These are phyloP conservation scores for Lasioglossum oenotherae DNA, from an alignment of 2,888 invertebrate genomes.

Conservation along the genomic window DNA sequence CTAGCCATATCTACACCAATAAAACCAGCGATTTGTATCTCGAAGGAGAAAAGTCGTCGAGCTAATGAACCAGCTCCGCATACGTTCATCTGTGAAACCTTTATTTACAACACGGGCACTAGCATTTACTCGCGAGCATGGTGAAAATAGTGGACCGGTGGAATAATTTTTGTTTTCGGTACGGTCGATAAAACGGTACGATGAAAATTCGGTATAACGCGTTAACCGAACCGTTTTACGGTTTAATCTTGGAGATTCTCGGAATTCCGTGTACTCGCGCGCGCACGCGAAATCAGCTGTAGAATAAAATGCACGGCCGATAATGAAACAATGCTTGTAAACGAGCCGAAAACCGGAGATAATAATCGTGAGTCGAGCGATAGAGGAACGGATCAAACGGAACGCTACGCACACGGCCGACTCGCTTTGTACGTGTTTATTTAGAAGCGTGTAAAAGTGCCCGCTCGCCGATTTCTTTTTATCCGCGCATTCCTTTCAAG, in stretches of 20 bases:
- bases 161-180: not conserved
- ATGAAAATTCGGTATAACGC: not conserved
- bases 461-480: conserved; percentile 77
- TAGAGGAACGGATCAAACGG: conserved; percentile 6
- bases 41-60: not conserved
- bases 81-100: not conserved
- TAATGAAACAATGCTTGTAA: conserved; percentile 30
- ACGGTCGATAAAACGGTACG: not conserved
- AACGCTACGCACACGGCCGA: conserved; percentile 17
- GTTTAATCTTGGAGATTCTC: not conserved
- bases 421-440: conserved; percentile 66
- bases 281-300: not conserved
- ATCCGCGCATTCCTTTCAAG: conserved; percentile 79
- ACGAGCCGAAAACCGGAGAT: conserved; percentile 34
- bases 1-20: conserved; percentile 1
- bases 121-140: not conserved
- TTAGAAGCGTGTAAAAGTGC: conserved; percentile 71
- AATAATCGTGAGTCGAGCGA: conserved; percentile 25
- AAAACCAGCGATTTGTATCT: not conserved
- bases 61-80: not conserved
- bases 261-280: not conserved
- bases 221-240: not conserved
- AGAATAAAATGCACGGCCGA: conserved; percentile 6
- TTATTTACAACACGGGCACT: not conserved
- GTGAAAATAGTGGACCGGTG: not conserved